Conservation (phyloP, 1,140 invertebrate genomes). For the Tetragonula clypearis region DNA sequence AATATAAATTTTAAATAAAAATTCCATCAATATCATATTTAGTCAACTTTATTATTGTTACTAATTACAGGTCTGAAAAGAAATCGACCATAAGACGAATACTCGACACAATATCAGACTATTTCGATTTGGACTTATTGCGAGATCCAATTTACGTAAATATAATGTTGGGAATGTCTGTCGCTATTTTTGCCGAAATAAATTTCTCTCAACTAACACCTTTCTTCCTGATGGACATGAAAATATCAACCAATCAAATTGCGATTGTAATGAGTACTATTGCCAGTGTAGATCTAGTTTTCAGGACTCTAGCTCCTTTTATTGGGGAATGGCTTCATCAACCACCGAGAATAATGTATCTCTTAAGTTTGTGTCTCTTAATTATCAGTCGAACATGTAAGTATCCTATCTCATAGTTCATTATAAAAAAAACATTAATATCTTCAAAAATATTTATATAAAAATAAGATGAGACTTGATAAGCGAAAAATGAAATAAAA, state of each 20-base stretch:
- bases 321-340: slow-evolving; percentile 85
- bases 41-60: neutral
- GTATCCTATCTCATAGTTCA: slow-evolving; percentile 56
- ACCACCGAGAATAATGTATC: slow-evolving; percentile 86
- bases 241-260: slow-evolving; percentile 82
- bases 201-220: slow-evolving; percentile 86
- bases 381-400: slow-evolving; percentile 85
- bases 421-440: neutral
- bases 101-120: slow-evolving; percentile 68
- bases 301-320: slow-evolving; percentile 84
- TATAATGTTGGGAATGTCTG: slow-evolving; percentile 86
- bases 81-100: neutral
- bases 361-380: slow-evolving; percentile 85
- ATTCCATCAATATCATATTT: neutral
- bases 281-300: slow-evolving; percentile 83
- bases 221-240: slow-evolving; percentile 84
- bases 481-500: neutral
- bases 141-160: slow-evolving; percentile 84
- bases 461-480: no score
- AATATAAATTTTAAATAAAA: neutral
- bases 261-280: slow-evolving; percentile 84
- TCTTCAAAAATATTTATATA: no score
- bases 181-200: slow-evolving; percentile 86
- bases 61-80: neutral
- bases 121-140: slow-evolving; percentile 83